Evolutionary conservation across 2,797 vertebrate genomes (phyloP).

Genomic region (Coendou prehensilis): DNA sequence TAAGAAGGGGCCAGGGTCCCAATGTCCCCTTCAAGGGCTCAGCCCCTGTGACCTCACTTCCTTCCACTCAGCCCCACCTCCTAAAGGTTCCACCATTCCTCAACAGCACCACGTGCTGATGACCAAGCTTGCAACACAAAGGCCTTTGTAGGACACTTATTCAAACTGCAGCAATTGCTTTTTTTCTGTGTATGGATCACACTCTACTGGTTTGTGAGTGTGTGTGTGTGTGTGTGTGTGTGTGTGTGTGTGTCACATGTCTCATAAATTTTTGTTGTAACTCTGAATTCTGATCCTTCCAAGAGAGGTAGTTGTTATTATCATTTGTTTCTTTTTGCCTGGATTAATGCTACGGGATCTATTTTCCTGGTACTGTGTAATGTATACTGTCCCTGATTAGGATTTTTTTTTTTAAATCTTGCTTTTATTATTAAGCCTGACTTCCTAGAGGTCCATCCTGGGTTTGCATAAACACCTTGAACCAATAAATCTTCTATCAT

Average conservation of each 20-base stretch:
- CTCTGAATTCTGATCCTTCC: background rate
- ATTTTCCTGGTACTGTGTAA: background rate
- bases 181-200: background rate
- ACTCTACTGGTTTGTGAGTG: background rate
- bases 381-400: background rate
- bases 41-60: background rate
- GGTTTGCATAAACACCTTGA: background rate
- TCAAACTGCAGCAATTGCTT: background rate
- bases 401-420: background rate
- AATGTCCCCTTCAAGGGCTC: no score
- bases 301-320: background rate
- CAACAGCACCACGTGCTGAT: background rate
- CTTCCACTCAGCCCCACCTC: background rate
- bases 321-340: background rate
- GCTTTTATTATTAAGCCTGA: slow-evolving; percentile 17
- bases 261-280: background rate
- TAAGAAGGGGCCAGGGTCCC: no score
- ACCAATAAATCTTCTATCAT: background rate
- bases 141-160: background rate
- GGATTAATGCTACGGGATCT: background rate
- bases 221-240: background rate
- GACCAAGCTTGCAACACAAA: background rate
- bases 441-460: background rate
- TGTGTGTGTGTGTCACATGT: background rate
- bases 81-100: no score